phyloP scores from a whole-genome alignment of 2,888 invertebrate genomes.

The Pristionchus entomophagus region DNA sequence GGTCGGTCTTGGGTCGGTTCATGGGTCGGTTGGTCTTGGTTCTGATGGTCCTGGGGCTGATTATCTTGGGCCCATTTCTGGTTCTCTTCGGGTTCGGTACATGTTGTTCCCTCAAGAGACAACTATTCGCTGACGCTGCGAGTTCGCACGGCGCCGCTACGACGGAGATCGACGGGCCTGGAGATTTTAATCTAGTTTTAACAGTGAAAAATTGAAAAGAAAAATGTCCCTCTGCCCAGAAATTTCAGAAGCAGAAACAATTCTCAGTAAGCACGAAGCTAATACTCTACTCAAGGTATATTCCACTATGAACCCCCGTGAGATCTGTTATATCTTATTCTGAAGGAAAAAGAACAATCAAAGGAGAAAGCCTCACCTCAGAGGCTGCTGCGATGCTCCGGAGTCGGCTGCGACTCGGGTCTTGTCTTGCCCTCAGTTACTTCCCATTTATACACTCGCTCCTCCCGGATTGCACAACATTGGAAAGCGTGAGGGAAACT shows the following conservation, averaged over 20 bases:
- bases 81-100: background rate
- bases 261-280: too few species aligned
- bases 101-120: conserved; percentile 7
- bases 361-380: background rate
- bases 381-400: conserved; percentile 27
- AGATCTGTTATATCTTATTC: too few species aligned
- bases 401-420: conserved; percentile 41
- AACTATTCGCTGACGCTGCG: conserved; percentile 1
- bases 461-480: conserved; percentile 28
- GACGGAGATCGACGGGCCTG: conserved; percentile 36
- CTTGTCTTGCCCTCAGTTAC: background rate
- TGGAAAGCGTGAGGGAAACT: background rate
- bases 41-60: background rate
- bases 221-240: too few species aligned
- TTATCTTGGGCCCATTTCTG: conserved; percentile 21
- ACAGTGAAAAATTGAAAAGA: too few species aligned
- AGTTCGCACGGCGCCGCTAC: conserved; percentile 30
- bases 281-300: too few species aligned
- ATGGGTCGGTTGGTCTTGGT: too few species aligned
- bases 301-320: too few species aligned
- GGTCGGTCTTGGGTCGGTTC: too few species aligned
- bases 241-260: too few species aligned
- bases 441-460: background rate
- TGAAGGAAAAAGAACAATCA: too few species aligned
- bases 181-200: background rate